phyloP scores from a whole-genome alignment of 1,140 invertebrate species.

The Telenomus remus region DNA sequence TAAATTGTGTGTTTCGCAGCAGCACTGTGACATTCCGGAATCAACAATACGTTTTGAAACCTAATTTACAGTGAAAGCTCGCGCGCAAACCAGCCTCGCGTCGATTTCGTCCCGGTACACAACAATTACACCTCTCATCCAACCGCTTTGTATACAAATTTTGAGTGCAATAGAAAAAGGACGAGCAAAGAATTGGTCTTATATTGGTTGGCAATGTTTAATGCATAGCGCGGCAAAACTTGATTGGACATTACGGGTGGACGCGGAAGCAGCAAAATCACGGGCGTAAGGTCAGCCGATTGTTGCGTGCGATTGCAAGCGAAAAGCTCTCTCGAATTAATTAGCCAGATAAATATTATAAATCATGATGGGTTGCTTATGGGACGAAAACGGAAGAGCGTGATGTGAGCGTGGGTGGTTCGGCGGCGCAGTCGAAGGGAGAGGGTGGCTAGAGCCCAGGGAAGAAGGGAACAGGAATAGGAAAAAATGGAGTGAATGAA shows the following conservation, averaged over 20 bases:
- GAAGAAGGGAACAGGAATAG: constrained; percentile 41
- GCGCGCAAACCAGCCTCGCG: too few species aligned
- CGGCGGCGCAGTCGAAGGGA: constrained; percentile 6
- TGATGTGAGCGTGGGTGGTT: background rate
- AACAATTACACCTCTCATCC: too few species aligned
- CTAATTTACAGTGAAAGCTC: too few species aligned
- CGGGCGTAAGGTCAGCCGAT: background rate
- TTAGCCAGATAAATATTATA: constrained; percentile 39
- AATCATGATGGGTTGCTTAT: constrained; percentile 25
- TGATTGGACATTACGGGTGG: background rate
- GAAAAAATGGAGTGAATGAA: constrained; percentile 58
- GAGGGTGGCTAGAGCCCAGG: constrained; percentile 32
- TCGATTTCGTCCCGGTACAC: too few species aligned
- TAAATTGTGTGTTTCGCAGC: too few species aligned
- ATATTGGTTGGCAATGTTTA: background rate
- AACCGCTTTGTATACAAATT: too few species aligned
- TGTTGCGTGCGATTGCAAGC: constrained; percentile 1
- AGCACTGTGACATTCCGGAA: too few species aligned
- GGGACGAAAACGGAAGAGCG: constrained; percentile 14
- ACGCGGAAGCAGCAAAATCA: background rate
- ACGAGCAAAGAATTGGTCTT: too few species aligned
- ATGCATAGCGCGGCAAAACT: background rate
- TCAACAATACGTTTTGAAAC: too few species aligned
- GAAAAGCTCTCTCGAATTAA: constrained; percentile 14
- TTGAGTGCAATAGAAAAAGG: too few species aligned